phyloP scores from a whole-genome alignment of 2,113 vertebrate species.

The Riparia riparia region DNA sequence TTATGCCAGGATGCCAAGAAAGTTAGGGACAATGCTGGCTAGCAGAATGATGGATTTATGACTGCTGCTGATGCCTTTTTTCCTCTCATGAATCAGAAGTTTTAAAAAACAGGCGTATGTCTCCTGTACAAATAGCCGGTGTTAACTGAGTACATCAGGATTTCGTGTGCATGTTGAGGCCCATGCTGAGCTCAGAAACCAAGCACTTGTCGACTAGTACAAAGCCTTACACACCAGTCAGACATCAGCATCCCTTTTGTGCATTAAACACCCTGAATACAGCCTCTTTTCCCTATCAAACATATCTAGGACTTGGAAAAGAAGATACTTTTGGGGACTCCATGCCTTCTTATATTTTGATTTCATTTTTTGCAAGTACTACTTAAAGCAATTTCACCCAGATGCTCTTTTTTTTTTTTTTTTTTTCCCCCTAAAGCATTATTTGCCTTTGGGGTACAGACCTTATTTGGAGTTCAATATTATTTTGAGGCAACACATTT shows the following conservation, averaged over 20 bases:
- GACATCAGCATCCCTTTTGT: neutral
- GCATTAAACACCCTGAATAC: neutral
- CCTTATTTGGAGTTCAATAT: neutral
- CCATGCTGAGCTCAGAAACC: neutral
- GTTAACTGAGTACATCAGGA: neutral
- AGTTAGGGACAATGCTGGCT: neutral
- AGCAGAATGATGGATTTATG: conserved; percentile 31
- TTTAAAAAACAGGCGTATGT: neutral
- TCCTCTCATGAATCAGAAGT: conserved; percentile 14
- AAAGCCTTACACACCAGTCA: neutral
- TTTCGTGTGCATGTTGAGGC: neutral
- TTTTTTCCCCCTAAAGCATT: neutral
- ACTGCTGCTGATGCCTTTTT: neutral
- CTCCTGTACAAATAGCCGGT: neutral
- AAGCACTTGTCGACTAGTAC: neutral
- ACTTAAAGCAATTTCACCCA: neutral
- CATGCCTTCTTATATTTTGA: neutral
- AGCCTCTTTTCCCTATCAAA: neutral
- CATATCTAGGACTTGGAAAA: neutral
- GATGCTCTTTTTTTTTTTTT: neutral
- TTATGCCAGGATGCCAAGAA: neutral
- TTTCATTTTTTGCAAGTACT: neutral
- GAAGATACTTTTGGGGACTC: neutral
- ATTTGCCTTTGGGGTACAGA: neutral
- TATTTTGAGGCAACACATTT: neutral